Base-by-base conservation (phyloP, 2,113 vertebrate genomes). In the Engraulis encrasicolus region DNA sequence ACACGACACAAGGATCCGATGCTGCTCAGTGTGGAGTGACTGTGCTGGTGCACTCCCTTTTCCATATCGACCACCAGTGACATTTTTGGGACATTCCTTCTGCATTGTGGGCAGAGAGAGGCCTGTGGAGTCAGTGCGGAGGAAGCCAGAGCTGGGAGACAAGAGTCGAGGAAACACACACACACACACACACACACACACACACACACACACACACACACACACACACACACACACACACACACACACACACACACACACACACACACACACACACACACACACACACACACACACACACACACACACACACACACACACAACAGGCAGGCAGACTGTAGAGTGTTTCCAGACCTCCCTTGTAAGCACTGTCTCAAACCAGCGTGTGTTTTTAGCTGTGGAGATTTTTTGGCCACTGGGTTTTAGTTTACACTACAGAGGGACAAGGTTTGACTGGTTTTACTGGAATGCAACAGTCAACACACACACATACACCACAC, bases 391-490 rank as follows among this genome's bases (percentile, higher is more conserved):
- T 45, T 45, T 5, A n/a, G n/a, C 4, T 45, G 52, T 19, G 52
- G 52, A 58, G 18, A 6, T 58, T 58, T 58, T 18, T 18, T 58
- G 52, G 2, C 52, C n/a, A n/a, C n/a, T n/a, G 19, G 52, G 18
- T 1, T n/a, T 58, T 58, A 58, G 52, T 58, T 58, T 58, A 58
- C 52, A 58, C 52, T 20, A 58, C 52, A 58, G 52, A 20, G 52
- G 18, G 52, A 58, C 83, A 36, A 40, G 84, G 61, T 85, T 54
- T 23, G 74, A 88, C 90, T 92, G 85, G 81, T 88, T 89, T 81
- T 78, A 86, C 58, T 85, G 85, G 82, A 88, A 87, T 88, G 83
- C 58, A 81, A 81, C 58, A 81, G 40, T 84, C 45, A 84, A 45
- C 66, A 79, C 50, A 81, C 31, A 18, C 18, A 27, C 79, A 37